phyloP scores from a whole-genome alignment of 2,113 vertebrate genomes.

The Collichthys lucidus region DNA sequence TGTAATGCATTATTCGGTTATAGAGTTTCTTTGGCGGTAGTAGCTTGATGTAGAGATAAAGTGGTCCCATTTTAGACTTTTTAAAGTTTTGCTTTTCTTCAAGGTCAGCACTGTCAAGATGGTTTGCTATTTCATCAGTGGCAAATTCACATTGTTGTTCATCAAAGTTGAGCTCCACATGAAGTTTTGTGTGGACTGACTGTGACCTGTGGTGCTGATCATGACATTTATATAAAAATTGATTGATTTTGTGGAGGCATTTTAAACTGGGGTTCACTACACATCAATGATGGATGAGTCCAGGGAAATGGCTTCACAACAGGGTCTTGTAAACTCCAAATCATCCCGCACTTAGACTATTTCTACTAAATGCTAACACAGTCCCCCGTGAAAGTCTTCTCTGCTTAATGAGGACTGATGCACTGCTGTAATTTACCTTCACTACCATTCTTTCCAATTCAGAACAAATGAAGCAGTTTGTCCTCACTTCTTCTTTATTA shows the following conservation, averaged over 20 bases:
- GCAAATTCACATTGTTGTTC: too few species aligned
- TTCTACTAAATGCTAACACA: background rate
- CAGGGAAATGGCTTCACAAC: too few species aligned
- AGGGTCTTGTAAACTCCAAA: too few species aligned
- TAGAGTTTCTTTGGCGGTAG: too few species aligned
- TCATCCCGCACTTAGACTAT: background rate
- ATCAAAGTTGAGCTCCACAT: background rate
- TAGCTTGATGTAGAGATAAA: too few species aligned
- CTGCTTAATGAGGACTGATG: background rate
- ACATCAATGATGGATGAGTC: too few species aligned
- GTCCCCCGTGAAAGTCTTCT: background rate
- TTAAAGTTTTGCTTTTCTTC: background rate
- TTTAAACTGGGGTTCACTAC: too few species aligned
- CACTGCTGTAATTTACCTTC: constrained; percentile 11
- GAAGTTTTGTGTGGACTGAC: background rate
- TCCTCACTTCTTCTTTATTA: constrained; percentile 1
- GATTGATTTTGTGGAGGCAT: background rate
- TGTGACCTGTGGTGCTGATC: background rate
- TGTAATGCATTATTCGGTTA: too few species aligned
- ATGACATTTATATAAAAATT: background rate
- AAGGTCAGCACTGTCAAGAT: background rate
- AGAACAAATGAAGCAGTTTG: constrained; percentile 10
- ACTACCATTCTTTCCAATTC: background rate
- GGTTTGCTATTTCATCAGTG: too few species aligned
- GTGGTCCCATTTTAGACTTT: too few species aligned